Conservation (phyloP, 30 jellyfish, hydroid and myxozoan species). For the Aurelia coerulea region DNA sequence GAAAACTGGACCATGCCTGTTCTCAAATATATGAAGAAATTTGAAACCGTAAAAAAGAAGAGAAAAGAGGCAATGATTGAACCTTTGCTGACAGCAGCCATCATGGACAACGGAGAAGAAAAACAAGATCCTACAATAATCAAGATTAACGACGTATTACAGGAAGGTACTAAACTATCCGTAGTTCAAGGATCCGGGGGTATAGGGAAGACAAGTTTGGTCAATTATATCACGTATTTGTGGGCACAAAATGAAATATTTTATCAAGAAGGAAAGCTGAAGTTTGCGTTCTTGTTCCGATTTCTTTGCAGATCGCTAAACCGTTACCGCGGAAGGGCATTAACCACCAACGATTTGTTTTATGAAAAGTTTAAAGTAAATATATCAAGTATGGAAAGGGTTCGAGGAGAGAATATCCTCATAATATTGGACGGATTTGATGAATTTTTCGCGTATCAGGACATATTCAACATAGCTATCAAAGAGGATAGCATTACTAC, state of each 20-base stretch:
- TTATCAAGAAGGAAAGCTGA: background rate
- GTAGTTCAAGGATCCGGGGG: background rate
- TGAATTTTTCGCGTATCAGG: background rate
- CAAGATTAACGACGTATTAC: background rate
- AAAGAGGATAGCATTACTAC: background rate
- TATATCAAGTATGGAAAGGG: background rate
- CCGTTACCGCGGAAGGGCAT: background rate
- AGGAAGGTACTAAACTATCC: background rate
- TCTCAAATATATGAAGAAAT: background rate
- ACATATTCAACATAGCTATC: background rate
- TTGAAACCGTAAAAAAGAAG: background rate
- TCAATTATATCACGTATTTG: background rate
- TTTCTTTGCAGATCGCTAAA: background rate
- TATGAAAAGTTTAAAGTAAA: background rate
- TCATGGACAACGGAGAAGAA: background rate
- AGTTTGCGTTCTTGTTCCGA: background rate
- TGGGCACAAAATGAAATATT: slow-evolving; percentile 1
- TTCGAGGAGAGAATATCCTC: background rate
- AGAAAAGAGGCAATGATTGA: background rate
- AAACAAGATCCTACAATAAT: background rate
- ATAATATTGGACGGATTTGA: slow-evolving; percentile 1
- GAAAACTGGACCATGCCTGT: background rate
- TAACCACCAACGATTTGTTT: background rate
- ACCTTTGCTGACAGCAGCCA: background rate
- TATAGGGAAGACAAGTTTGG: slow-evolving; percentile 2